These are phyloP conservation scores for Tamias sibiricus DNA, from an alignment of 2,113 vertebrate species.

Conservation along the genomic window DNA sequence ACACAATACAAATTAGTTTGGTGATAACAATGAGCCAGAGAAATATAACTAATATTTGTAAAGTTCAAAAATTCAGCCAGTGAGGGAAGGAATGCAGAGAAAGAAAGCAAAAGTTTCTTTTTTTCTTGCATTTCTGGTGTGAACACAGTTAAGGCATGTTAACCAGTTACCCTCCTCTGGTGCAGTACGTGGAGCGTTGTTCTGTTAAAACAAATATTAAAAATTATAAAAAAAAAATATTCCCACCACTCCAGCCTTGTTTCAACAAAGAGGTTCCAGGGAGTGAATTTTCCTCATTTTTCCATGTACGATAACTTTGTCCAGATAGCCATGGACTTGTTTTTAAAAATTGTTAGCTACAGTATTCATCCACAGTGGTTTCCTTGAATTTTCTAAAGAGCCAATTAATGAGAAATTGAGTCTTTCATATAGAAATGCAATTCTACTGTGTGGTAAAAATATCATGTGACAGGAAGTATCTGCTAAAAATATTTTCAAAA, in stretches of 20 bases:
- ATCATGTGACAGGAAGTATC: conserved; percentile 62
- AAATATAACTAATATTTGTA: background rate
- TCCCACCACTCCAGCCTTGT: background rate
- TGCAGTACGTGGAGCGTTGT: background rate
- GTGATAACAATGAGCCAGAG: background rate
- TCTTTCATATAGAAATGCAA: conserved; percentile 50
- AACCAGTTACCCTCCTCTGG: background rate
- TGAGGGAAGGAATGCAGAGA: background rate
- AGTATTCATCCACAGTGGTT: background rate
- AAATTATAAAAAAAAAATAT: background rate
- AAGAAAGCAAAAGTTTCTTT: background rate
- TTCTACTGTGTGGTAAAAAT: conserved; percentile 30
- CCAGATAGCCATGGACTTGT: background rate
- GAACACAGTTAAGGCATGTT: conserved; percentile 44
- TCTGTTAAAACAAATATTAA: background rate
- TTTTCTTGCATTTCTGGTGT: background rate
- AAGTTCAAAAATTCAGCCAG: conserved; percentile 8
- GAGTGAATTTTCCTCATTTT: background rate
- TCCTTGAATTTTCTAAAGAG: background rate
- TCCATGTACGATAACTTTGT: background rate
- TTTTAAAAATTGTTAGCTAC: background rate
- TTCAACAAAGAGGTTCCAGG: background rate
- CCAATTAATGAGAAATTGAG: conserved; percentile 41
- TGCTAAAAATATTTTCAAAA: conserved; percentile 67
- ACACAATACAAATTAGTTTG: conserved; percentile 5